phyloP scores from a whole-genome alignment of 1,140 invertebrate genomes.

The Helicoverpa armigera region DNA sequence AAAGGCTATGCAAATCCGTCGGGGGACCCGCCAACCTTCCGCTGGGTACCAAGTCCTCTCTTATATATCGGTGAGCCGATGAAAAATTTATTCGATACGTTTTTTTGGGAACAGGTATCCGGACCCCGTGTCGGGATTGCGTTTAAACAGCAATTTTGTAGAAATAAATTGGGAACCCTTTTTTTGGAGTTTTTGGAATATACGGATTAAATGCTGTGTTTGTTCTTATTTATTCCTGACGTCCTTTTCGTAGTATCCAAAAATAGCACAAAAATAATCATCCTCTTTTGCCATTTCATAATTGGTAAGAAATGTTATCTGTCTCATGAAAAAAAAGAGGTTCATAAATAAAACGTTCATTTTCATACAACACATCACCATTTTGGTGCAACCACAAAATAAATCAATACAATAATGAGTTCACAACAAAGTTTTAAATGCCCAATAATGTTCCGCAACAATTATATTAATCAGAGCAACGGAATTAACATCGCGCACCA shows the following conservation, averaged over 20 bases:
- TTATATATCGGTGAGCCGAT: constrained; percentile 63
- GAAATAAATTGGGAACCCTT: background rate
- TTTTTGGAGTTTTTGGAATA: background rate
- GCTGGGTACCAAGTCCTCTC: constrained; percentile 45
- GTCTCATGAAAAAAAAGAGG: background rate
- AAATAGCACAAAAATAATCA: background rate
- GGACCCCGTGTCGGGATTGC: background rate
- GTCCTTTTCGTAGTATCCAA: background rate
- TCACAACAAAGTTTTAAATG: background rate
- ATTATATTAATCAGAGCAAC: background rate
- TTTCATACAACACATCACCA: no score
- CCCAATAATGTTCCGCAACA: background rate
- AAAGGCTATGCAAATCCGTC: constrained; percentile 68
- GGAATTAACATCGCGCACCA: background rate
- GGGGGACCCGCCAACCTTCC: constrained; percentile 55
- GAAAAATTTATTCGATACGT: constrained; percentile 62
- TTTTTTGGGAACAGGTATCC: constrained; percentile 1
- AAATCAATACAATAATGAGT: background rate
- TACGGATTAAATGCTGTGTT: background rate
- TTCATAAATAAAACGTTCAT: no score
- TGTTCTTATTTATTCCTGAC: background rate
- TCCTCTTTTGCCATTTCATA: no score
- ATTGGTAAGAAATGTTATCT: background rate
- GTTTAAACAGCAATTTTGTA: background rate
- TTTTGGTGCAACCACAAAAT: no score